These are phyloP conservation scores for Caenorhabditis briggsae DNA, from an alignment of 1,140 invertebrate genomes.

Conservation along the genomic window DNA sequence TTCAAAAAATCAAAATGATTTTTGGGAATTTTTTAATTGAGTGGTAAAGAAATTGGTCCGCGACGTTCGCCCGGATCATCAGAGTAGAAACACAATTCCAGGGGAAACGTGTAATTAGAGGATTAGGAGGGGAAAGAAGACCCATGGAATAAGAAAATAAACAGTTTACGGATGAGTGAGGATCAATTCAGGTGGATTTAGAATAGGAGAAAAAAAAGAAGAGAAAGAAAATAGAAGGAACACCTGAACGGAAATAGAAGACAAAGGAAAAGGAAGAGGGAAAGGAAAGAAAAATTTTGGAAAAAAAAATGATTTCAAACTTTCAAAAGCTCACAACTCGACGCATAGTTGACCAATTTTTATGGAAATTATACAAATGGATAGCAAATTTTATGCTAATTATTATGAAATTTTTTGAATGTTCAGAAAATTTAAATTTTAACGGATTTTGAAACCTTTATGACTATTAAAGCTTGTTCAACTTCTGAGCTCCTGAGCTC, in stretches of 20 bases:
- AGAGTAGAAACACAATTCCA: background rate
- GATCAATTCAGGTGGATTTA: conserved; percentile 31
- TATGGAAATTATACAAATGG: too few species aligned
- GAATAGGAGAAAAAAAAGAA: background rate
- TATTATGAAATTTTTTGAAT: too few species aligned
- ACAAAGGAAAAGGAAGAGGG: background rate
- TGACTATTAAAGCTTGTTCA: too few species aligned
- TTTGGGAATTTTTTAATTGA: too few species aligned
- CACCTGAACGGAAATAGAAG: background rate
- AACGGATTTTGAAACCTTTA: too few species aligned
- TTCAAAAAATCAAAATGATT: too few species aligned
- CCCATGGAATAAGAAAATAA: background rate
- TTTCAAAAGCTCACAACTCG: too few species aligned
- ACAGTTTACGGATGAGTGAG: conserved; percentile 31
- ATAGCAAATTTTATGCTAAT: too few species aligned
- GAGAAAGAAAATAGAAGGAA: background rate
- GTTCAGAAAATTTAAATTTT: too few species aligned
- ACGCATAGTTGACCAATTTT: too few species aligned
- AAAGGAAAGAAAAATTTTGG: background rate
- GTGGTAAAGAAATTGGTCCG: too few species aligned
- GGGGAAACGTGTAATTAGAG: conserved; percentile 48
- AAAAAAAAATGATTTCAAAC: background rate
- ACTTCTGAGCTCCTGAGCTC: too few species aligned
- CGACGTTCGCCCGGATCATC: background rate
- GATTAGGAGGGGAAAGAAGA: conserved; percentile 20